phyloP scores from a whole-genome alignment of 2,888 invertebrate species.

The Sminthurinus aureus region DNA sequence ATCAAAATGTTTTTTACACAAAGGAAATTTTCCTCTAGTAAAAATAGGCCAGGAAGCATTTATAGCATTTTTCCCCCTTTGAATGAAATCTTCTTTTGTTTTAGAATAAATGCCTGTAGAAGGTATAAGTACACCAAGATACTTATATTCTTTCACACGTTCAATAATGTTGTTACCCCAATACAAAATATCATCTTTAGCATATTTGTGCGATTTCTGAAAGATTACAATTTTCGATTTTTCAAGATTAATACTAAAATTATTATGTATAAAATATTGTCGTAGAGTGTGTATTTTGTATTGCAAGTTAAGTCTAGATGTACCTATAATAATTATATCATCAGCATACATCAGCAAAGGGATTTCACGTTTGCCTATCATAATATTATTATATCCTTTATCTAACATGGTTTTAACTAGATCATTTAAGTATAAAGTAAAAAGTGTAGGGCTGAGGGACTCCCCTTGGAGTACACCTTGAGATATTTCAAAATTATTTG shows the following conservation, averaged over 20 bases:
- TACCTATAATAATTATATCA: constrained; percentile 17
- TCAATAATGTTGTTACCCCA: neutral
- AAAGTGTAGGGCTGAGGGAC: neutral
- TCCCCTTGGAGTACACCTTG: constrained; percentile 22
- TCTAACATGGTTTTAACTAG: neutral
- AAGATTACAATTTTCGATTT: constrained; percentile 8
- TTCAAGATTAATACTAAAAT: neutral
- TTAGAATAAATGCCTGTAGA: neutral
- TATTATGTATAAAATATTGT: neutral
- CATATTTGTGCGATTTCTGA: neutral
- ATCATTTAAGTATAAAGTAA: neutral
- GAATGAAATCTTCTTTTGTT: neutral
- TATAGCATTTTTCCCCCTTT: neutral
- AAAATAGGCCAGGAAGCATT: neutral
- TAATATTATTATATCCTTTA: neutral
- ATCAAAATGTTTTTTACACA: neutral
- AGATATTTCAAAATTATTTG: neutral
- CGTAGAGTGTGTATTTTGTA: neutral
- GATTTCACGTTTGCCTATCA: neutral
- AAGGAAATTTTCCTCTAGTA: neutral
- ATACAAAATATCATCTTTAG: neutral
- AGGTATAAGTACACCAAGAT: neutral
- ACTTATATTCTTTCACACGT: constrained; percentile 5
- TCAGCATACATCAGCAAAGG: constrained; percentile 10
- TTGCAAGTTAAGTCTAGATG: neutral